phyloP scores from a whole-genome alignment of 2,797 vertebrate genomes.

The Paedocypris micromegethes region DNA sequence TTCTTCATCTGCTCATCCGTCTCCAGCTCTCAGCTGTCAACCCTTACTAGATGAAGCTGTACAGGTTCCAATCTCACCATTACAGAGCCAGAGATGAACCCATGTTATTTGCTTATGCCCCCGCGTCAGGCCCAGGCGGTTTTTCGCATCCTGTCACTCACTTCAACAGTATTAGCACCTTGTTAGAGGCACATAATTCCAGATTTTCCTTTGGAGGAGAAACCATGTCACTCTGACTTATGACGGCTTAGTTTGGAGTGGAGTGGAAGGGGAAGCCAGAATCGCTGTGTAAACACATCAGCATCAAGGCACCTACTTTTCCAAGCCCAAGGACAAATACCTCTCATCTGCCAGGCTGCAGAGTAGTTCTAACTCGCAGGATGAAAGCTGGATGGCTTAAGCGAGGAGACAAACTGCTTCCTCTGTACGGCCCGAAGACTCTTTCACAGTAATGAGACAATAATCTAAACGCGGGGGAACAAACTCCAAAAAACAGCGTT shows the following conservation, averaged over 20 bases:
- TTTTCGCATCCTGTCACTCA: slow-evolving; percentile 34
- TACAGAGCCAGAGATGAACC: background rate
- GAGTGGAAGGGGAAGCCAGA: slow-evolving; percentile 32
- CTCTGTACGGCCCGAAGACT: slow-evolving; percentile 19
- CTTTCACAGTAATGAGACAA: slow-evolving; percentile 23
- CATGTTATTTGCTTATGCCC: slow-evolving; percentile 5
- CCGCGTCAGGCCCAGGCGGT: slow-evolving; percentile 1
- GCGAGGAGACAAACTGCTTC: slow-evolving; percentile 25
- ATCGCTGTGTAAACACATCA: slow-evolving; percentile 38
- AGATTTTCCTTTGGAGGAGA: slow-evolving; percentile 25
- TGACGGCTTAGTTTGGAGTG: slow-evolving; percentile 42
- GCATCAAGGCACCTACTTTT: slow-evolving; percentile 27
- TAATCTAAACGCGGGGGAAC: slow-evolving; percentile 46
- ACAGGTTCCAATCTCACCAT: background rate
- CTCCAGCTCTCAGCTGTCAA: slow-evolving; percentile 40
- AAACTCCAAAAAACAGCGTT: slow-evolving; percentile 34
- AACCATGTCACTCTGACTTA: slow-evolving; percentile 47
- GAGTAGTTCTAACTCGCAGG: slow-evolving; percentile 42
- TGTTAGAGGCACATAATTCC: slow-evolving; percentile 38
- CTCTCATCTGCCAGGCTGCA: slow-evolving; percentile 20
- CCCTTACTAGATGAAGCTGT: slow-evolving; percentile 11
- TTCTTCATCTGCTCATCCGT: slow-evolving; percentile 39
- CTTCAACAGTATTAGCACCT: slow-evolving; percentile 23
- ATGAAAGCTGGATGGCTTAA: slow-evolving; percentile 40
- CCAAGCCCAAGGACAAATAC: slow-evolving; percentile 41